phyloP scores from a whole-genome alignment of 2,888 invertebrate genomes.

The Calephelis perditalis region DNA sequence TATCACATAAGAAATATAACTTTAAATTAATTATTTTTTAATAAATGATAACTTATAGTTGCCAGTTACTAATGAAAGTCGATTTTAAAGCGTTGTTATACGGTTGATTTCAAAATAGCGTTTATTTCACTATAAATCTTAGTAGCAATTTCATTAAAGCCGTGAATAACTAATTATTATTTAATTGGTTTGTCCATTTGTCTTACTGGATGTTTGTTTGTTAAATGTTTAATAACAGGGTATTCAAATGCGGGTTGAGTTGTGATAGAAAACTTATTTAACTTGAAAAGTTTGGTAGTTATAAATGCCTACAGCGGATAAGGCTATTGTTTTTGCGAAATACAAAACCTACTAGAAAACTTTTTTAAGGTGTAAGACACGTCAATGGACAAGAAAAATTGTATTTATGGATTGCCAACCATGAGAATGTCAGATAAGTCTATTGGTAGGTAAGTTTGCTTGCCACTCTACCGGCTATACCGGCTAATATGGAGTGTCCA shows the following conservation, averaged over 20 bases:
- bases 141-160: conserved; percentile 6
- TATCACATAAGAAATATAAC: too few species aligned
- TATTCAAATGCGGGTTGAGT: conserved; percentile 12
- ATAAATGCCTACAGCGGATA: too few species aligned
- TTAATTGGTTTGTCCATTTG: conserved; percentile 25
- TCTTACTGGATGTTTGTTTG: conserved; percentile 23
- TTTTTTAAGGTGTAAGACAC: too few species aligned
- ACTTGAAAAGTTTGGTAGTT: too few species aligned
- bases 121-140: not conserved
- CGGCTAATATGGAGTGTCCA: too few species aligned
- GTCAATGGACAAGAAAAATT: too few species aligned
- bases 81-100: not conserved
- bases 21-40: conserved; percentile 6
- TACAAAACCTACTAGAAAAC: too few species aligned
- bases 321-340: too few species aligned
- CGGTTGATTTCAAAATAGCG: not conserved
- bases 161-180: conserved; percentile 23
- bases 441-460: too few species aligned
- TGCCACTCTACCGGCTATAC: too few species aligned
- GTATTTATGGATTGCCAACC: too few species aligned
- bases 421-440: too few species aligned
- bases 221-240: conserved; percentile 23
- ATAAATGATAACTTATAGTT: not conserved
- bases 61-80: not conserved
- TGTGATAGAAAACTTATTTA: not conserved